Base-by-base conservation (phyloP, 2,888 invertebrate genomes). In the Ceratothoa steindachneri region DNA sequence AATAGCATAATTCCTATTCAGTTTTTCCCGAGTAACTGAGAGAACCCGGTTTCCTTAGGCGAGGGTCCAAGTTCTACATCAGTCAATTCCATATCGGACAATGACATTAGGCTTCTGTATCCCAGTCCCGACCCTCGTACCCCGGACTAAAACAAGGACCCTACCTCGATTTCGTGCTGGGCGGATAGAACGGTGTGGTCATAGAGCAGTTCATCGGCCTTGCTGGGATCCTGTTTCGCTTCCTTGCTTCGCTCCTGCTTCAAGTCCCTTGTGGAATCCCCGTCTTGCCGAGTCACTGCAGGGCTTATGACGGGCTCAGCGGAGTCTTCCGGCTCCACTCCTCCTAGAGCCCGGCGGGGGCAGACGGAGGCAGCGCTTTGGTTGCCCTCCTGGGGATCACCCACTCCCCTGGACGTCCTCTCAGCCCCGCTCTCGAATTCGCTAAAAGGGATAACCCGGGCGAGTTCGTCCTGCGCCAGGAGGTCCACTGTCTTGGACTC, bases 171-270 rank as follows among this genome's bases (percentile, higher is more conserved):
- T 22, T 64, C 74, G 55, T 77, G 74, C 30, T 77, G 77, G 1
- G 77, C 77, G 0, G 77, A 77, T 27, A 31, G 71, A 22, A 77
- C 77, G 7, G 77, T 77, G 74, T 73, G 73, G 64, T 77, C 77
- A 24, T 77, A 77, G 28, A 69, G 9, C 15, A 74, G 53, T 31
- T 71, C 71, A 19, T 71, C 72, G 30, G 68, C 74, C 65, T 74
- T 69, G 19, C 27, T 5, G 30, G 70, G 12, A 9, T 15, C 15
- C 60, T 19, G 5, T 22, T 19, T 60, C 60, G 19, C 9, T 22
- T n/a, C 19, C 60, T 60, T 60, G 9, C 60, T 60, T n/a, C 19
- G 5, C 9, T 24, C 24, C 15, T 41, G 41, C 41, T 41, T 41
- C 7, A 41, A 15, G 41, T 41, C 41, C 7, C 15, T 41, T 41